Conservation (phyloP, 1,140 invertebrate species). For the Coelopa frigida region DNA sequence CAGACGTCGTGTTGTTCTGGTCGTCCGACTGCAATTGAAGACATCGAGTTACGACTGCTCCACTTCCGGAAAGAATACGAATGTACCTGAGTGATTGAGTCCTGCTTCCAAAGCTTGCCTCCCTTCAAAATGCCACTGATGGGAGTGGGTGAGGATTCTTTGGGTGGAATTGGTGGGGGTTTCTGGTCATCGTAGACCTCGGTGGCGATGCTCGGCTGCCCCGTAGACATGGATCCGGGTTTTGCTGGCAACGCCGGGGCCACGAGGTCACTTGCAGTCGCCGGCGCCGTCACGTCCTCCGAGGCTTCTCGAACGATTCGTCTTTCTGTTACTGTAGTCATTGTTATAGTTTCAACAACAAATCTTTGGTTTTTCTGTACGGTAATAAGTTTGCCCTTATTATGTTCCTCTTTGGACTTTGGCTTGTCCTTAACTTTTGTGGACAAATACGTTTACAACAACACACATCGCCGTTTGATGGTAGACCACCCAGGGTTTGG, state of each 20-base stretch:
- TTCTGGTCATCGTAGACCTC: conserved; percentile 22
- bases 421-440: too few species aligned
- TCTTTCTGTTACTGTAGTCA: conserved; percentile 60
- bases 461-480: too few species aligned
- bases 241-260: conserved; percentile 35
- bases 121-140: conserved; percentile 57
- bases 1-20: conserved; percentile 39
- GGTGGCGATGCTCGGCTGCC: conserved; percentile 1
- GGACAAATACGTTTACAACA: too few species aligned
- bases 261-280: conserved; percentile 15
- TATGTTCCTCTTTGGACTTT: conserved; percentile 13
- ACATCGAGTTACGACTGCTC: too few species aligned
- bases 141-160: conserved; percentile 44
- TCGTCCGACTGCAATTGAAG: conserved; percentile 42
- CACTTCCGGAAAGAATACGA: neutral
- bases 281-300: conserved; percentile 23
- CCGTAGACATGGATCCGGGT: conserved; percentile 20
- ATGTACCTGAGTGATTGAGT: conserved; percentile 42
- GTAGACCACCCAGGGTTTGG: too few species aligned
- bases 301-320: conserved; percentile 52
- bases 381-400: conserved; percentile 16
- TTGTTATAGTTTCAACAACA: conserved; percentile 59
- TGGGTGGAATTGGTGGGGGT: conserved; percentile 35
- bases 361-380: conserved; percentile 50
- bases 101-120: conserved; percentile 55